These are phyloP conservation scores for Platyscapa corneri DNA, from an alignment of 1,140 invertebrate genomes.

Conservation along the genomic window DNA sequence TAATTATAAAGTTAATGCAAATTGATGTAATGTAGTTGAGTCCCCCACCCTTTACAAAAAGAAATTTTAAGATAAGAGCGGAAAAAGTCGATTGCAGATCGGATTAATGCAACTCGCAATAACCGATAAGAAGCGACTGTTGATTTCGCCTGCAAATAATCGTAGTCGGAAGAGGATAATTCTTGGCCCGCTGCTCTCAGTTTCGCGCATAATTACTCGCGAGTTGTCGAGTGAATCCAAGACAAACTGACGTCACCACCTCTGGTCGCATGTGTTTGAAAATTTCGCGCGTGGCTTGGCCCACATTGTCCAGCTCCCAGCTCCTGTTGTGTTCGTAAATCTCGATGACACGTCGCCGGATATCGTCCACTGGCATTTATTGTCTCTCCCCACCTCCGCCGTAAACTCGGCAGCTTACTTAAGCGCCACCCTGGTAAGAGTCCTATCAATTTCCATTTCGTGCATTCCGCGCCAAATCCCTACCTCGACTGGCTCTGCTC, in stretches of 20 bases:
- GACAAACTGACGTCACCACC: background rate
- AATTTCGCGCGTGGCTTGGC: background rate
- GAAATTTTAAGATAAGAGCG: too few species aligned
- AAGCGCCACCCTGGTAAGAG: constrained; percentile 13
- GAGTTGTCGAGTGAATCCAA: background rate
- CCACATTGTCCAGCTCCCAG: constrained; percentile 3
- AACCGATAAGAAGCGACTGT: too few species aligned
- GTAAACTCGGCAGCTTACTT: constrained; percentile 38
- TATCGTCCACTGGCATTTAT: constrained; percentile 43
- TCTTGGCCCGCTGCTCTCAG: background rate
- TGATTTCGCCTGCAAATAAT: too few species aligned
- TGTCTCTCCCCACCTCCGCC: background rate
- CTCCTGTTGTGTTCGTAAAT: constrained; percentile 44
- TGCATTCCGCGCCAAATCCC: constrained; percentile 3
- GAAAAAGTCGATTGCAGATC: too few species aligned
- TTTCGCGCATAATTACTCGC: background rate
- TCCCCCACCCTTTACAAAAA: too few species aligned
- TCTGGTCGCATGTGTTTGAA: background rate
- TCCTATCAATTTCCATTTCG: constrained; percentile 50
- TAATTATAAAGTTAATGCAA: too few species aligned
- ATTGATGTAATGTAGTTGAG: too few species aligned
- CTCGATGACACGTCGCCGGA: constrained; percentile 38
- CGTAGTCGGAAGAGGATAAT: too few species aligned
- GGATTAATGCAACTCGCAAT: too few species aligned
- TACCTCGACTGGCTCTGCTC: background rate